Base-by-base conservation (phyloP, 2,888 invertebrate species). In the Margaritifera margaritifera region DNA sequence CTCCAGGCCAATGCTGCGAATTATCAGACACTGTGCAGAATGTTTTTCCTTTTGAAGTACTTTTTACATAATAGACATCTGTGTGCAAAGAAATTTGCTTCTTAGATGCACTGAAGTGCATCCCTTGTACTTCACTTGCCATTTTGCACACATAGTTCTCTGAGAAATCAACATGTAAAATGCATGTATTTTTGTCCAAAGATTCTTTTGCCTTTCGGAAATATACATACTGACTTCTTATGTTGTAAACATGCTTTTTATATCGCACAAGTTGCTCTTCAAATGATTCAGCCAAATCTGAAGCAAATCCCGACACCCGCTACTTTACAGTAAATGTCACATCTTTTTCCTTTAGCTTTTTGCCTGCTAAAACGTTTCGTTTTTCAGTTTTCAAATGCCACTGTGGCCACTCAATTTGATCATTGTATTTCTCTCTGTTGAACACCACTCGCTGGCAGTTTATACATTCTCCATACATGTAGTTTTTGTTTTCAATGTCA, bases 1-100 rank as follows among this genome's bases (percentile, higher is more conserved):
- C 88, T 60, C 81, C 78, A 54, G 88, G 85, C 56, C 83, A 81
- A 82, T 90, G 90, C 11, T 79, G 66, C 6, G 85, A 71, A 67
- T 78, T 78, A 67, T 84, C 71, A n/a, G 87, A 88, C 0, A 89
- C 68, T 27, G 87, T 82, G 74, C 87, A 85, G 74, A 81, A 81
- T 27, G 75, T 58, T 19, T 65, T n/a, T 55, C 42, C 24, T 50
- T 60, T 19, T 56, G 51, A 51, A 61, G 27, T 62, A 18, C 24
- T 22, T 31, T 59, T 54, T 57, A 58, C 64, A 31, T 64, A 61
- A 22, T 42, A 59, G 24, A 72, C 64, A 6, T 69, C 75, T 50
- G 79, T 80, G 54, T 79, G 75, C 2, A 79, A 55, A 20, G 70
- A 62, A 20, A 69, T 59, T 64, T 77, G 75, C 15, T 53, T 56